Evolutionary conservation across 2,113 vertebrate species (phyloP).

Genomic region (Catharus minimus): DNA sequence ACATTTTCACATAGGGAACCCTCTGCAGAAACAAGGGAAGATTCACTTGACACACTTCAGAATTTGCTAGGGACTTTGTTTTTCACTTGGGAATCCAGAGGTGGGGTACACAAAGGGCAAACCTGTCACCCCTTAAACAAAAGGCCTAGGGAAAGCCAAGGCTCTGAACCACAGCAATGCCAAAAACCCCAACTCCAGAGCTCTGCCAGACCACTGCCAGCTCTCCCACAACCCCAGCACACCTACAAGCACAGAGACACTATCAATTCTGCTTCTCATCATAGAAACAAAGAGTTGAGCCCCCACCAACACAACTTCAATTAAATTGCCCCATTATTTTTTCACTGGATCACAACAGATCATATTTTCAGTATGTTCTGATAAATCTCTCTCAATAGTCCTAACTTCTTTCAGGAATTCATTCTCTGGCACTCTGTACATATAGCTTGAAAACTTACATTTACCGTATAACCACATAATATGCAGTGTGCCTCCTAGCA

Average conservation of each 20-base stretch:
- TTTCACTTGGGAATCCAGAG: background rate
- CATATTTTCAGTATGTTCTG: background rate
- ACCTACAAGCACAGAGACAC: background rate
- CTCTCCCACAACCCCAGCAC: background rate
- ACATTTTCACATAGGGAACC: background rate
- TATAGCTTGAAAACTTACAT: background rate
- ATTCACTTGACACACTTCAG: background rate
- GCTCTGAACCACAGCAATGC: background rate
- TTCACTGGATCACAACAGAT: background rate
- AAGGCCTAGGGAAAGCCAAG: background rate
- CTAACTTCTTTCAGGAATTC: background rate
- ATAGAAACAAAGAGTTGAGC: fast-evolving
- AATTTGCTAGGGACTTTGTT: background rate
- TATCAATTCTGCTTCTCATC: background rate
- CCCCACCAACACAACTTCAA: background rate
- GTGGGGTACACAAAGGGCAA: background rate
- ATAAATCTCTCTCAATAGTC: background rate
- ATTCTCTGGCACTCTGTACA: background rate
- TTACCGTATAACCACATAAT: background rate
- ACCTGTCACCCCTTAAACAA: background rate
- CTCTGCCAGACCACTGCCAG: background rate
- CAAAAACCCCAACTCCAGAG: background rate
- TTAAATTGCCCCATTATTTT: background rate
- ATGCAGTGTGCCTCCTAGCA: background rate
- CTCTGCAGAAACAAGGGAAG: background rate